Percentiles rank a stretch among this genome's conserved stretches.
Conservation (phyloP, 1,140 invertebrate species). For the Drosophila cardini region DNA sequence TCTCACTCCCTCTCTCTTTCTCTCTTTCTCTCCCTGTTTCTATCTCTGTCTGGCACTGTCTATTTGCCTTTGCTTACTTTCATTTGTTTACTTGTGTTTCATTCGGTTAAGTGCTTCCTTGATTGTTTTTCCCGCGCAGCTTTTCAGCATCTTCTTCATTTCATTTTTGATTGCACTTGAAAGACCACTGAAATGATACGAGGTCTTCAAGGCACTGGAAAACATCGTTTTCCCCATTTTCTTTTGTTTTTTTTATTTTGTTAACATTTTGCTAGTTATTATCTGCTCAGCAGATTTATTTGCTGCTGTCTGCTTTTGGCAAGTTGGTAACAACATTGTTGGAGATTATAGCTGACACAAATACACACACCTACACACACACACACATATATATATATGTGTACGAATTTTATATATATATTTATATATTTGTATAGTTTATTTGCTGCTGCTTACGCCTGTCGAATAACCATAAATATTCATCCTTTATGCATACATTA, state of each 20-base stretch:
- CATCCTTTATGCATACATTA: conserved; percentile 78
- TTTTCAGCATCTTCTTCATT: conserved; percentile 28
- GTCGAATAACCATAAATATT: conserved; percentile 68
- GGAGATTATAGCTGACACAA: conserved; percentile 31
- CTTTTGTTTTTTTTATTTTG: not conserved
- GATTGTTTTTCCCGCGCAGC: conserved; percentile 71
- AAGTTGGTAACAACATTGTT: conserved; percentile 67
- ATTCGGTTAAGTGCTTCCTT: conserved; percentile 82
- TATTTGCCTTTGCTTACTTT: conserved; percentile 72
- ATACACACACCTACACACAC: conserved; percentile 6
- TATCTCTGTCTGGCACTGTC: conserved; percentile 54
- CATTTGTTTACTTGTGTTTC: conserved; percentile 82
- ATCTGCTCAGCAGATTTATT: conserved; percentile 33
- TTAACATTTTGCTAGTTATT: conserved; percentile 39
- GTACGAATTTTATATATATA: not conserved
- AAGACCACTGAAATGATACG: not conserved
- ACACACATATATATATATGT: conserved; percentile 4
- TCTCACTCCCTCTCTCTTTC: not conserved
- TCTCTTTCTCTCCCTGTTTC: not conserved
- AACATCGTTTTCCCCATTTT: conserved; percentile 4
- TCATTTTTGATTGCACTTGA: not conserved
- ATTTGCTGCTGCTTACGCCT: conserved; percentile 41
- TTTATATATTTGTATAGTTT: conserved; percentile 11
- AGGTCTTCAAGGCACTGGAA: not conserved
- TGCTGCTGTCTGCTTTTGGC: conserved; percentile 19